Evolutionary conservation across 2,797 vertebrate species (phyloP).

Genomic region (Malacoraja senta): DNA sequence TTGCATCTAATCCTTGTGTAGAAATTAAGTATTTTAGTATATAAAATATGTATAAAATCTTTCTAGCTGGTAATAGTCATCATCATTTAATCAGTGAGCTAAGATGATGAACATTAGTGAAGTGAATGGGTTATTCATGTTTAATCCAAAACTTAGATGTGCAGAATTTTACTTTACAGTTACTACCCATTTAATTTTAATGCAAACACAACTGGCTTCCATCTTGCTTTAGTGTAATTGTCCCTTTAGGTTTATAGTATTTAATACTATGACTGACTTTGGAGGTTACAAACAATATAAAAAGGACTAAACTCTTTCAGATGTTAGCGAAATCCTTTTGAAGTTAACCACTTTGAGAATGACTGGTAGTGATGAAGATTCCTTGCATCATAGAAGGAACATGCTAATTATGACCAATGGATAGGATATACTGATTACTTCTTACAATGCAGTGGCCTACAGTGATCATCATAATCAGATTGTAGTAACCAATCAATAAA

Average conservation of each 20-base stretch:
- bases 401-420: not conserved
- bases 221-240: not conserved
- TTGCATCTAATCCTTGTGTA: not conserved
- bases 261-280: not conserved
- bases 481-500: not conserved
- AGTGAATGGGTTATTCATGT: not conserved
- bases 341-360: not conserved
- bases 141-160: not conserved
- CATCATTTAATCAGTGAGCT: not conserved
- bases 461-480: not conserved
- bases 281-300: not conserved
- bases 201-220: not conserved
- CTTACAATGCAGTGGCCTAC: not conserved
- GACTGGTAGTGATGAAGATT: not conserved
- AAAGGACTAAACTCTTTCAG: not conserved
- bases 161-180: not conserved
- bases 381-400: not conserved
- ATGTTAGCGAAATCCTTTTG: not conserved
- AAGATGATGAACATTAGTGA: not conserved
- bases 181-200: not conserved
- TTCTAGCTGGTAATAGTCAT: not conserved
- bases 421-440: not conserved
- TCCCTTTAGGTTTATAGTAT: not conserved
- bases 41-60: not conserved
- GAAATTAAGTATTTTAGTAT: not conserved